Percentiles rank a stretch among this genome's conserved stretches.
Evolutionary conservation across 1,140 invertebrate genomes (phyloP).

Genomic region (Pseudomyrmex dendroicus): DNA sequence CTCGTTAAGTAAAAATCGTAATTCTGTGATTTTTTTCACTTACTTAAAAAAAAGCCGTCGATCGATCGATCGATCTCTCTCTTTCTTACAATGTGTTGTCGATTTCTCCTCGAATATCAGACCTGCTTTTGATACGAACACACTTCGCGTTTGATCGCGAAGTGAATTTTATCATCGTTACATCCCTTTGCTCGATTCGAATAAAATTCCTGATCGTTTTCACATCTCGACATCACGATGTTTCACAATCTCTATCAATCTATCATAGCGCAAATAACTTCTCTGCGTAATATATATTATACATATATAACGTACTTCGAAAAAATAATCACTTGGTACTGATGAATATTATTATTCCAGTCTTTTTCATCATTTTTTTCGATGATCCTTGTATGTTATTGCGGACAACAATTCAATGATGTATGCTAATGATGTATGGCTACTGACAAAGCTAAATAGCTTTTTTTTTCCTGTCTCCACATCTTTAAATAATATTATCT

Average conservation of each 20-base stretch:
- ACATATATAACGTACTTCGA: no score
- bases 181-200: background rate
- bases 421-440: background rate
- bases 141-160: no score
- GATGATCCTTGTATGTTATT: background rate
- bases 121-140: background rate
- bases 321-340: background rate
- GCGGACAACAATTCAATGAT: background rate
- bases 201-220: constrained; percentile 24
- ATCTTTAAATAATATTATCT: background rate
- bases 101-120: background rate
- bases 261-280: background rate
- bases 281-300: no score
- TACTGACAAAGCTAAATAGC: constrained; percentile 2
- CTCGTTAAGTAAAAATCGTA: constrained; percentile 40
- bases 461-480: constrained; percentile 1
- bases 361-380: background rate
- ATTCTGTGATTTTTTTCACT: constrained; percentile 45
- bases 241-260: background rate
- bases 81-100: constrained; percentile 65
- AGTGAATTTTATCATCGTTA: background rate
- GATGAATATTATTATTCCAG: background rate
- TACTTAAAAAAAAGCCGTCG: constrained; percentile 64
- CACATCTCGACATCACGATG: background rate
- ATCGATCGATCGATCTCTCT: constrained; percentile 75